Conservation (phyloP, 2,797 vertebrate genomes). For the Eidolon dupreanum region DNA sequence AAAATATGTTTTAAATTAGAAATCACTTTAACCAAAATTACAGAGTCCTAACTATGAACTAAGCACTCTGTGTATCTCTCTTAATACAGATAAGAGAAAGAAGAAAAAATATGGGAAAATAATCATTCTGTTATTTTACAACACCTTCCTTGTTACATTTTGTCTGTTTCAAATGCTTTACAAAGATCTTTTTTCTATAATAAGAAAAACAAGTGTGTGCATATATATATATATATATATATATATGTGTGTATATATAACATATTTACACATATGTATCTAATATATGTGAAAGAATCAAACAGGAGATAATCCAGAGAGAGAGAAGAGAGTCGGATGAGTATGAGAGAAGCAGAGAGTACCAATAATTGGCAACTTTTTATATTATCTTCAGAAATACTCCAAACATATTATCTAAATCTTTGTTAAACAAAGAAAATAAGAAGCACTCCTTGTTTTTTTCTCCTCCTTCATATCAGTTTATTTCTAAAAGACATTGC, state of each 20-base stretch:
- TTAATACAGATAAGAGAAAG: not conserved
- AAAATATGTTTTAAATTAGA: not conserved
- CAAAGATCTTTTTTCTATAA: not conserved
- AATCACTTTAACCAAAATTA: not conserved
- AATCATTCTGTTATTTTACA: not conserved
- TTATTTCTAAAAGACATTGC: constrained; percentile 70
- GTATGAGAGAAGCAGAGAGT: not conserved
- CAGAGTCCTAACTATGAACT: not conserved
- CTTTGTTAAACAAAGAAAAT: not conserved
- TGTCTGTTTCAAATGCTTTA: not conserved
- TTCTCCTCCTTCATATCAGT: constrained; percentile 53
- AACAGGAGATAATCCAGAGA: not conserved
- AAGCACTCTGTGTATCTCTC: not conserved
- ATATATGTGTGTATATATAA: fast-evolving
- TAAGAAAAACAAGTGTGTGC: not conserved
- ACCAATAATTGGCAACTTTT: not conserved
- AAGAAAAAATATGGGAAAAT: not conserved
- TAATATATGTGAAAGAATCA: not conserved
- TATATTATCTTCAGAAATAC: not conserved
- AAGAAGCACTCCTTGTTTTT: not conserved
- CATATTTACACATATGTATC: not conserved
- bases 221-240: not conserved
- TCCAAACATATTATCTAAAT: constrained; percentile 3
- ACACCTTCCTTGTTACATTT: not conserved
- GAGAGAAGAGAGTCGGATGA: not conserved